Conservation (phyloP, 2,888 invertebrate genomes). For the Lasius fuliginosus region DNA sequence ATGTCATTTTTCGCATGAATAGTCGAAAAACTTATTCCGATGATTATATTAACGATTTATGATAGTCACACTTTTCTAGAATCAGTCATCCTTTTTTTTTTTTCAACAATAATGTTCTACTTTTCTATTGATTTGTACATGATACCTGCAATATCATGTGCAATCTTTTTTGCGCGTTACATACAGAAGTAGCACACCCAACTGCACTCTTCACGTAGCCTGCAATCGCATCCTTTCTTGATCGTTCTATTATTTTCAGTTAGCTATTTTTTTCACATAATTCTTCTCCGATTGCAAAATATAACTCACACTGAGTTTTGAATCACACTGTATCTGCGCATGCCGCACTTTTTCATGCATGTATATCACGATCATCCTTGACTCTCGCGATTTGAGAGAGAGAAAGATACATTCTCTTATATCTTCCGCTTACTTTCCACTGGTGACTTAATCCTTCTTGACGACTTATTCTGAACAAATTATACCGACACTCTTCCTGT, state of each 20-base stretch:
- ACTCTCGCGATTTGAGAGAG: slow-evolving; percentile 36
- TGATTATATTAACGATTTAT: neutral
- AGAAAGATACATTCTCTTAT: slow-evolving; percentile 19
- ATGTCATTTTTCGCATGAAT: slow-evolving; percentile 27
- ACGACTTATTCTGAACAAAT: slow-evolving; percentile 35
- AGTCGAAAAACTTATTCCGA: neutral
- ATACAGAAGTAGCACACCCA: slow-evolving; percentile 1
- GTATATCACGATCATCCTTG: slow-evolving; percentile 32
- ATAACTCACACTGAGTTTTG: neutral
- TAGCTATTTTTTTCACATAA: neutral
- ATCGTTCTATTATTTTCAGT: neutral
- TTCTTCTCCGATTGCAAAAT: neutral
- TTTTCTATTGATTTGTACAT: neutral
- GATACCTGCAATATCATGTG: neutral
- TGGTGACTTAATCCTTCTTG: slow-evolving; percentile 47
- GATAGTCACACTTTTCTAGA: neutral
- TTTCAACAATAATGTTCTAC: neutral
- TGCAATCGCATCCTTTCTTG: neutral
- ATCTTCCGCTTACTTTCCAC: slow-evolving; percentile 46
- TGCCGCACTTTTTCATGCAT: slow-evolving; percentile 31
- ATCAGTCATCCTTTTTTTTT: neutral
- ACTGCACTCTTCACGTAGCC: neutral
- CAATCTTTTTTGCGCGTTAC: neutral
- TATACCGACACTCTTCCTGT: slow-evolving; percentile 47
- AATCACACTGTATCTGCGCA: slow-evolving; percentile 24